Evolutionary conservation across 2,113 vertebrate genomes (phyloP), one percentile per base, ranked within the genome.

Genomic region (Delphinapterus leucas): DNA sequence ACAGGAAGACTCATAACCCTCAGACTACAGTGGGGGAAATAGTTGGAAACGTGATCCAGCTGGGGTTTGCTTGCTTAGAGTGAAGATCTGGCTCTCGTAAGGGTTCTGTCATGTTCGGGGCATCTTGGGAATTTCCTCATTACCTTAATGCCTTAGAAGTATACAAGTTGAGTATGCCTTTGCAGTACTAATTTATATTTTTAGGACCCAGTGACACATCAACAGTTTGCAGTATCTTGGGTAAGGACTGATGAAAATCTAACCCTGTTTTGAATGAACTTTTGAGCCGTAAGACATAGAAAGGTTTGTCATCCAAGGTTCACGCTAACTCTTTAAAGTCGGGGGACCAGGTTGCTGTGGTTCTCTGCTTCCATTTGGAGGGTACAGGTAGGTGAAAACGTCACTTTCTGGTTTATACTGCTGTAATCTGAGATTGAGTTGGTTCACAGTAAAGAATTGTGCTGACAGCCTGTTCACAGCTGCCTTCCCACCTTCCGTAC

Each of bases 361-460:
- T 14, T 31, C 31, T 12, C 1, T 44, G 38, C 49, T 65, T 41
- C 68, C 31, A 0, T 12, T 80, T 74, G 41, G 10, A 21, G 33
- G 41, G 55, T 2, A 6, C 18, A 38, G 26, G 8, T 2, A 1
- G 26, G 18, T 23, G 38, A 17, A 41, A n/a, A 15, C 0, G 0
- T 41, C n/a, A 15, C 36, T 31, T 71, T 33, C 26, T 79, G 17
- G 23, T 49, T 61, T 83, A n/a, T 28, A 12, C 28, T 21, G 41
- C 36, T 53, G 11, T 67, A 1, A 8, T 14, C 11, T 55, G 68
- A 87, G 60, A 28, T 33, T 2, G 63, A 18, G 3, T 81, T 36
- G 5, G 44, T 55, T 93, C 41, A 63, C 7, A n/a, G 0, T 41
- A n/a, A n/a, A 70, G 77, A 88, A 10, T 9, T 53, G 23, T 82